Conservation (phyloP, 2,888 invertebrate genomes). For the Drosophila mercatorum region DNA sequence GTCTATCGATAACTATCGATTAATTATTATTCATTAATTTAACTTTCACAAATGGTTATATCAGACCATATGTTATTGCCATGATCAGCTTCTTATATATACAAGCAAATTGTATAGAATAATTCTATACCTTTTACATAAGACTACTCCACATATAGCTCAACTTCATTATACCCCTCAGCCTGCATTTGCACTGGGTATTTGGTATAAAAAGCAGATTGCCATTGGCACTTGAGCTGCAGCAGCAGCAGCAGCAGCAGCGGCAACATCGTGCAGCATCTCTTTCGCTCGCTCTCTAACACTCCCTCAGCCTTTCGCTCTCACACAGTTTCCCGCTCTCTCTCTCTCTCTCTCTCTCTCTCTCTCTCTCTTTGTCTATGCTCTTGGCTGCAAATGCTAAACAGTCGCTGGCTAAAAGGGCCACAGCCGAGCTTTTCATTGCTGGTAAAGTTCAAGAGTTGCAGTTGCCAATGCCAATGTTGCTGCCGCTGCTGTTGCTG, state of each 20-base stretch:
- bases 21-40: no score
- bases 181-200: background rate
- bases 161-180: background rate
- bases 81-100: no score
- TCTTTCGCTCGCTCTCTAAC: conserved; percentile 17
- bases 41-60: no score
- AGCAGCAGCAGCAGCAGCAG: conserved; percentile 58
- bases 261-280: conserved; percentile 64
- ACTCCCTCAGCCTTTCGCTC: conserved; percentile 12
- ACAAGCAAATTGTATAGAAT: no score
- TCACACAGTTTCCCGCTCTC: background rate
- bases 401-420: conserved; percentile 71
- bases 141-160: background rate
- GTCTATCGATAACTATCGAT: no score
- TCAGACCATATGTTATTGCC: no score
- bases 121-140: background rate
- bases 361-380: conserved; percentile 23
- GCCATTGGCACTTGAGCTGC: conserved; percentile 77
- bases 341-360: conserved; percentile 14
- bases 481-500: conserved; percentile 27
- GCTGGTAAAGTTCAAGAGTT: conserved; percentile 80
- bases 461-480: conserved; percentile 46
- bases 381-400: conserved; percentile 65
- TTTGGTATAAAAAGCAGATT: conserved; percentile 60
- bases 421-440: conserved; percentile 72